Evolutionary conservation across 2,113 vertebrate genomes (phyloP), one percentile per base, ranked within the genome.

Genomic region (Picathartes gymnocephalus): DNA sequence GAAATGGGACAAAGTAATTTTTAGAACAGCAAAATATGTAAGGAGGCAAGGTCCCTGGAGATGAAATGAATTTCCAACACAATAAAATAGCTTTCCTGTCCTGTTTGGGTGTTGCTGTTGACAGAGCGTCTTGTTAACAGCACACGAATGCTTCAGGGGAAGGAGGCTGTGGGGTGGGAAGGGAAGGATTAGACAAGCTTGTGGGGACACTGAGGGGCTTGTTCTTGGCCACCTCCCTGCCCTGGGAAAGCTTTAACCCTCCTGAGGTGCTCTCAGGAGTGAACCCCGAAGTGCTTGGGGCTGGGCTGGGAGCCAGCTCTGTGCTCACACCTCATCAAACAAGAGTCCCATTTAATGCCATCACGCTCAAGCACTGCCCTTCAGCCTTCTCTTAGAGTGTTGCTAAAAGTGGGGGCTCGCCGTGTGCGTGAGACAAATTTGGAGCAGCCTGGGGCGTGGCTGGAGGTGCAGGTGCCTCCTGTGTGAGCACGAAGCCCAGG

Each of bases 1-100:
- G 87, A 95, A 96, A 95, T 86, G 88, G 84, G 85, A 80, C 54
- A 0, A 88, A 91, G 85, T 77, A 30, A 94, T 96, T 95, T 93
- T 97, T 90, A 94, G 90, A 96, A 80, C 62, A 83, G 71, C 78
- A 91, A 88, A 90, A 95, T 92, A 90, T 64, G 66, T 77, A 90
- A 95, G 84, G 81, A 92, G 85, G 81, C 50, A 82, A 80, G 71
- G 81, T 95, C 94, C 47, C 81, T 47, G 54, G 62, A 86, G 93
- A 44, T 42, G 35, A 80, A 90, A 89, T 91, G 81, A 58, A 90
- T 91, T 91, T 92, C 70, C 62, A 69, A 6, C 40, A 47, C 66
- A 91, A 62, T 45, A 31, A 71, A 86, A 89, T 28, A 88, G 71
- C 90, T 81, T 94, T 91, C 42, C 71, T 73, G 45, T 84, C 80